Evolutionary conservation across 2,888 invertebrate genomes (phyloP).

Genomic region (Penaeus monodon): DNA sequence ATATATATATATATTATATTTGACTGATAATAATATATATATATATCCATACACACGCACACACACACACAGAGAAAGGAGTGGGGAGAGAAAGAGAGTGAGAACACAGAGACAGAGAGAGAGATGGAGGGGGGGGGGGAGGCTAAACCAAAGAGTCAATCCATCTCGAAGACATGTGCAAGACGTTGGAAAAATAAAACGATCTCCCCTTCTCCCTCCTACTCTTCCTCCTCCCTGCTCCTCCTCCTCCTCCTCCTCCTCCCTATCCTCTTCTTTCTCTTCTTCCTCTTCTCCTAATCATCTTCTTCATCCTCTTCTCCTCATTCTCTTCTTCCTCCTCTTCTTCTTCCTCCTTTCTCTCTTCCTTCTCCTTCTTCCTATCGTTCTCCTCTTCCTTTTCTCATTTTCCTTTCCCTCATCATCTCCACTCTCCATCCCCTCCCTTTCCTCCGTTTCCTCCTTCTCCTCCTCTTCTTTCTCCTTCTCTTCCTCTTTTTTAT

Average conservation of each 20-base stretch:
- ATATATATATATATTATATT: too few species aligned
- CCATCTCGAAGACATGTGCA: not conserved
- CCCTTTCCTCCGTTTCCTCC: not conserved
- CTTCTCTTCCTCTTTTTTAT: too few species aligned
- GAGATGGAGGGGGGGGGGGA: not conserved
- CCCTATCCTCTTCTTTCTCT: not conserved
- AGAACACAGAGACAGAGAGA: not conserved
- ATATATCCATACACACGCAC: too few species aligned
- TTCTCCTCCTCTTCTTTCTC: not conserved
- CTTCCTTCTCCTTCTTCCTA: not conserved
- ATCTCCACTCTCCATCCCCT: too few species aligned
- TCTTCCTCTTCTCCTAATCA: not conserved
- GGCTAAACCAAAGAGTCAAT: too few species aligned
- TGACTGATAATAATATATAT: too few species aligned
- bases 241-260: too few species aligned
- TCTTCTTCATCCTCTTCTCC: not conserved
- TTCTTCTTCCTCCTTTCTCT: not conserved
- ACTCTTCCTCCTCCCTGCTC: not conserved
- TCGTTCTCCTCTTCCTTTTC: not conserved
- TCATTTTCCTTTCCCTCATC: not conserved
- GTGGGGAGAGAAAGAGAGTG: not conserved
- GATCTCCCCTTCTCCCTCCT: not conserved
- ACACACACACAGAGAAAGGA: not conserved
- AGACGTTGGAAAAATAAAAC: not conserved
- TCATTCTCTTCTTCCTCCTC: not conserved